Base-by-base conservation (phyloP, 2,888 invertebrate genomes). In the Crematogaster levior region DNA sequence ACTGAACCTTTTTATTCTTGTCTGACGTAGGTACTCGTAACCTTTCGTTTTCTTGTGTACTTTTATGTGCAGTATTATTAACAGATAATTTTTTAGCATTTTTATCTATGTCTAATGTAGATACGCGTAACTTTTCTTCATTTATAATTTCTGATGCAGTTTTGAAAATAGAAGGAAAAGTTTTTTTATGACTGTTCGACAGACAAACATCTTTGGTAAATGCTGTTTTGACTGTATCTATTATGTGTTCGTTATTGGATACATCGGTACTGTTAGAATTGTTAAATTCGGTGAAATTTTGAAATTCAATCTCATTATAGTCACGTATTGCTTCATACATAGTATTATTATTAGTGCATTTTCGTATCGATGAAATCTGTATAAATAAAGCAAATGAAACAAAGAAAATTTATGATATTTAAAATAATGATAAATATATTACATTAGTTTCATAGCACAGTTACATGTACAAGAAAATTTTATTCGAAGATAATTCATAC, bases 301-400 rank as follows among this genome's bases (percentile, higher is more conserved):
- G 43, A 18, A 51, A 61, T 15, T 70, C 51, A 53, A 48, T 66
- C 40, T 24, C 3, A 72, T 82, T 58, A 65, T 72, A 81, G 48
- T 86, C 72, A 18, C 10, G n/a, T 37, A 97, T 93, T 51, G 95
- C 92, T 9, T 96, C 95, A 91, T 96, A 95, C 43, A 97, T 93
- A 75, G 88, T 91, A 48, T 93, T 90, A 80, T 94, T 94, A n/a
- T 91, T 91, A 3, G 95, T 96, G 85, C 95, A 95, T 83, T 96
- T 95, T 91, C 96, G 97, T 68, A 97, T 95, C 43, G 95, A 94
- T 40, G 96, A 94, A 92, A 97, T 95, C 97, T 97, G 89, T 56
- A 95, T 87, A n/a, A 53, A 73, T 66, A 40, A 74, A 74, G 12
- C n/a, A 63, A 48, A 73, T 56, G 84, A 89, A 85, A 40, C 6